phyloP scores from a whole-genome alignment of 2,888 invertebrate species.

The Dryobota labecula region DNA sequence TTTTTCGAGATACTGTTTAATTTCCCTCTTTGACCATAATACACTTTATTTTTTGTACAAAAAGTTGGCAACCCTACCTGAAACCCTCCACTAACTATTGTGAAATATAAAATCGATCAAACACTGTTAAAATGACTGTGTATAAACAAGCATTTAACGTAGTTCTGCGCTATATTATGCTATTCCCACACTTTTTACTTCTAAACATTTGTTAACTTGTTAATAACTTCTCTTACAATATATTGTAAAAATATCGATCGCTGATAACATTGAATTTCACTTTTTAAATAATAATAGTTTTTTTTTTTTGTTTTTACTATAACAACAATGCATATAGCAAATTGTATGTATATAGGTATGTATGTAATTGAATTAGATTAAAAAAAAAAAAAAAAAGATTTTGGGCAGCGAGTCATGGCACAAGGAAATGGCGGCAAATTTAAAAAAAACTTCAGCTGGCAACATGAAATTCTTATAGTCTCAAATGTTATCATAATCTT shows the following conservation, averaged over 20 bases:
- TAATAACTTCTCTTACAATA: neutral
- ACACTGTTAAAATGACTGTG: neutral
- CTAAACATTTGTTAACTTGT: neutral
- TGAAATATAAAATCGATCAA: neutral
- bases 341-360: slow-evolving; percentile 2
- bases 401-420: too few relatives aligned
- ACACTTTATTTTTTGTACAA: too few relatives aligned
- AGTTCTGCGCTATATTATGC: neutral
- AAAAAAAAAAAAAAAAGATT: too few relatives aligned
- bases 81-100: neutral
- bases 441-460: too few relatives aligned
- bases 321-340: neutral
- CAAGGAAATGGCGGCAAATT: too few relatives aligned
- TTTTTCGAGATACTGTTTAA: too few relatives aligned
- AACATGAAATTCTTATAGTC: too few relatives aligned
- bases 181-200: neutral
- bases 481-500: too few relatives aligned
- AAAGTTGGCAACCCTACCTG: too few relatives aligned
- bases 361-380: too few relatives aligned
- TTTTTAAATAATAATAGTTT: neutral
- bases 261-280: neutral
- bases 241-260: neutral
- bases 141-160: neutral
- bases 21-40: too few relatives aligned
- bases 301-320: neutral